These are phyloP conservation scores for Benitochromis conjunctus DNA, from an alignment of 2,113 vertebrate genomes.

Conservation along the genomic window DNA sequence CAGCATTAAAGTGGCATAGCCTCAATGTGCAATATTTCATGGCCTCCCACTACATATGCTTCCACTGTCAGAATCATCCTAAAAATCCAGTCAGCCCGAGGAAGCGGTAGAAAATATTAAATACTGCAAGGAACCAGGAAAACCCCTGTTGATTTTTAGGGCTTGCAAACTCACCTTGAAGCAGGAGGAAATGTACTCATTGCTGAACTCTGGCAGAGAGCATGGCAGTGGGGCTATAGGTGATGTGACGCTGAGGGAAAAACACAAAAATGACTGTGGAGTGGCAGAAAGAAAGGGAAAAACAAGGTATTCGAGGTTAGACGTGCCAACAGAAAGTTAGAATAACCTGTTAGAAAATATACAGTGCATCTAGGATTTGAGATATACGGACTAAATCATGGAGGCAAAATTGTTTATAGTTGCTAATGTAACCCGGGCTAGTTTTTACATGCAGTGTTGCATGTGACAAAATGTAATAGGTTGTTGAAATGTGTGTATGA, in stretches of 20 bases:
- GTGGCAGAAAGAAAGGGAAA: background rate
- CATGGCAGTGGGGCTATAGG: background rate
- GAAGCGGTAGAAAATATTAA: conserved; percentile 27
- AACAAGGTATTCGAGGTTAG: background rate
- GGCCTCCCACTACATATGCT: background rate
- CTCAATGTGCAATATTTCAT: conserved; percentile 21
- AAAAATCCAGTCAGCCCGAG: conserved; percentile 1
- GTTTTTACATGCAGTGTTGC: background rate
- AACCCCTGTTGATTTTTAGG: conserved; percentile 27
- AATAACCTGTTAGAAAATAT: background rate
- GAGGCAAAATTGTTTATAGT: background rate
- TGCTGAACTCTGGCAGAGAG: conserved; percentile 9
- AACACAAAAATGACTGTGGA: background rate
- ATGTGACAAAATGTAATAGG: background rate
- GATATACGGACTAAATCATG: background rate
- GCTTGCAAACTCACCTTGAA: conserved; percentile 35
- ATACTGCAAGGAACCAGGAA: conserved; percentile 15
- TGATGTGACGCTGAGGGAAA: background rate
- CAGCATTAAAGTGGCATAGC: background rate
- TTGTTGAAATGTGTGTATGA: background rate
- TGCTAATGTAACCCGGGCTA: background rate
- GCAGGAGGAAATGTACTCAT: conserved; percentile 15
- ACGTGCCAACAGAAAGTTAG: background rate
- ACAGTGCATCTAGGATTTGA: background rate
- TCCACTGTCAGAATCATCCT: conserved; percentile 4